Base-by-base conservation (phyloP, 2,797 vertebrate species). In the Gorsachius magnificus region DNA sequence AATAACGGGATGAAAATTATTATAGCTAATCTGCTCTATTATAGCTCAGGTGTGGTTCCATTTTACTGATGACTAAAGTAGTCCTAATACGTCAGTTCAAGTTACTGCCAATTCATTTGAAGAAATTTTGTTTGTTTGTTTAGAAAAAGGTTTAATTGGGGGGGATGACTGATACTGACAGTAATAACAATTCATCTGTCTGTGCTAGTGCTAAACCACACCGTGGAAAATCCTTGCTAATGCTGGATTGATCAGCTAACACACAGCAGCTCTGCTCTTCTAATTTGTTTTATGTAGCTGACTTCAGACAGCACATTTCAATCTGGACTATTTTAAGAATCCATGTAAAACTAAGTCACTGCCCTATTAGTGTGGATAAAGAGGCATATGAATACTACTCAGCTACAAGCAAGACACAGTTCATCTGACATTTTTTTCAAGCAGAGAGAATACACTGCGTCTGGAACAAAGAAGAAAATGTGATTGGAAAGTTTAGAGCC, bases 271-370 rank as follows among this genome's bases (percentile, higher is more conserved):
- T 75, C 91, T 2, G 3, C 57, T 94, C 90, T 87, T 93, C 69
- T 92, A 78, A 96, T 96, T 93, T 94, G 76, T 69, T 95, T 97
- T 96, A 95, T 89, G 80, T 38, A 96, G 96, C 58, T 79, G 83
- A 80, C 50, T 96, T 96, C 20, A 91, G 79, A 77, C 24, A 50
- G 83, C 71, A 84, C 54, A 92, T 88, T 96, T 95, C 91, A 90
- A 71, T 92, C 89, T 41, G 79, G 68, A 14, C 93, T 96, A 87
- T 94, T 97, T 63, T 83, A 77, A 80, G 94, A 68, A 93, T 79
- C 22, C 50, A 58, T 72, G 78, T 91, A 90, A 96, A 97, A 91
- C 54, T 53, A 94, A 87, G 56, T 83, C 93, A 95, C 53, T 81
- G 29, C 86, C 60, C 64, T 74, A 22, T 84, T 66, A 87, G 51